phyloP scores from a whole-genome alignment of 2,888 invertebrate genomes.

The Balanococcus diminutus region DNA sequence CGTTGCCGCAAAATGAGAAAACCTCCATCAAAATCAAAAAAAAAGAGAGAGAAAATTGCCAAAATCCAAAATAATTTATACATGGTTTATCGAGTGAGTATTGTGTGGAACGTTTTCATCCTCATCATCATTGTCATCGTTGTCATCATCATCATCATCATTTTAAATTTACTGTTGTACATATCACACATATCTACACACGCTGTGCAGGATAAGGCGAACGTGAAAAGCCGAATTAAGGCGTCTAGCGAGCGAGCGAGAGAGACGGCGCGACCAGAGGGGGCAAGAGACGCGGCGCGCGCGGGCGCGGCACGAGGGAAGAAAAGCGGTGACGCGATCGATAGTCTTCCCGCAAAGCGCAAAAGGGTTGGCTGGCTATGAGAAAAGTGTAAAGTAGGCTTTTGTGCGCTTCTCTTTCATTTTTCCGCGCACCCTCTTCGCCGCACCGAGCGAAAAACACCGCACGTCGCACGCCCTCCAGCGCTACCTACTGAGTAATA shows the following conservation, averaged over 20 bases:
- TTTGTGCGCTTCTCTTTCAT: constrained; percentile 54
- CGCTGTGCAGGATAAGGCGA: constrained; percentile 47
- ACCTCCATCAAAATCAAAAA: no score
- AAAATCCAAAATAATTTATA: neutral
- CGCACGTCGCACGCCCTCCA: neutral
- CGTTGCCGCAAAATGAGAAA: no score
- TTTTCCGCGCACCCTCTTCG: constrained; percentile 47
- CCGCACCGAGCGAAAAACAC: neutral
- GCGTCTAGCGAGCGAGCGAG: constrained; percentile 45
- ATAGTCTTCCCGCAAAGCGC: constrained; percentile 46
- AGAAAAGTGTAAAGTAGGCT: constrained; percentile 53
- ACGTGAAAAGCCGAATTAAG: constrained; percentile 48
- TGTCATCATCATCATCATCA: no score
- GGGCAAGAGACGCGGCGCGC: neutral
- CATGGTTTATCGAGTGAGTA: neutral
- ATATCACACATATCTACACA: neutral
- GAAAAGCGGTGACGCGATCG: constrained; percentile 46
- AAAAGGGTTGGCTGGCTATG: constrained; percentile 34
- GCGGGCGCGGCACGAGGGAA: neutral
- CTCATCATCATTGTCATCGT: neutral
- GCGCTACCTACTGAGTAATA: constrained; percentile 32
- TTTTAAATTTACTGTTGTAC: neutral
- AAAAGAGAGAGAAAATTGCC: neutral
- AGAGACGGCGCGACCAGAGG: no score
- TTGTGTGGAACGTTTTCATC: neutral